phyloP scores from a whole-genome alignment of 2,797 vertebrate genomes.

The Ateles fusciceps region DNA sequence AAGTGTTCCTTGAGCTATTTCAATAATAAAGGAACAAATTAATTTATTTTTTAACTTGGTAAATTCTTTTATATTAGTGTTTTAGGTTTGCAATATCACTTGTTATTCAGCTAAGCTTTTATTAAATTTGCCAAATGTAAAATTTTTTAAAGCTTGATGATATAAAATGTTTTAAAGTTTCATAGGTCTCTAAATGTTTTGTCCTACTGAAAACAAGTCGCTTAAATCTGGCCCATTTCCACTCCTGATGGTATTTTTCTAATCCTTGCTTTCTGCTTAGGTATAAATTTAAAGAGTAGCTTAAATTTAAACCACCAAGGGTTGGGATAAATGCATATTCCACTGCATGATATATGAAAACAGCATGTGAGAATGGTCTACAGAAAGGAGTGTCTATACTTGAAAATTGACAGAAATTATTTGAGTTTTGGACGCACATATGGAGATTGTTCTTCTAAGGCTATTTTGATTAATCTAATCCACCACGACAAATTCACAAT shows the following conservation, averaged over 20 bases:
- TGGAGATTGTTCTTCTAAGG: constrained; percentile 62
- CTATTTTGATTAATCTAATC: constrained; percentile 72
- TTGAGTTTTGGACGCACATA: neutral
- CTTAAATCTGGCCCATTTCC: neutral
- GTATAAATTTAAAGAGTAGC: constrained; percentile 44
- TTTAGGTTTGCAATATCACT: neutral
- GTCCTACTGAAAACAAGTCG: neutral
- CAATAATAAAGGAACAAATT: neutral
- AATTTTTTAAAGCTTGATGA: neutral
- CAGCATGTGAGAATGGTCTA: neutral
- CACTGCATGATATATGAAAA: neutral
- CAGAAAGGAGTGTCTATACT: neutral
- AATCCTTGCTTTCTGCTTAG: constrained; percentile 12
- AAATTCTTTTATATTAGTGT: neutral
- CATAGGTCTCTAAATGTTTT: neutral
- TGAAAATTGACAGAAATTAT: constrained; percentile 42
- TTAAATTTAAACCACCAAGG: constrained; percentile 20
- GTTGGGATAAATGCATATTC: neutral
- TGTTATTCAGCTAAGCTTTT: neutral
- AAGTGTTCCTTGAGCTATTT: neutral
- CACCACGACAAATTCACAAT: constrained; percentile 70
- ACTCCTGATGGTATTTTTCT: neutral
- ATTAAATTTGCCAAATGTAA: neutral
- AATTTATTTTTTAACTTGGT: neutral
- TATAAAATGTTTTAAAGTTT: neutral